phyloP scores from a whole-genome alignment of 2,113 vertebrate genomes.

The Myotis davidii region DNA sequence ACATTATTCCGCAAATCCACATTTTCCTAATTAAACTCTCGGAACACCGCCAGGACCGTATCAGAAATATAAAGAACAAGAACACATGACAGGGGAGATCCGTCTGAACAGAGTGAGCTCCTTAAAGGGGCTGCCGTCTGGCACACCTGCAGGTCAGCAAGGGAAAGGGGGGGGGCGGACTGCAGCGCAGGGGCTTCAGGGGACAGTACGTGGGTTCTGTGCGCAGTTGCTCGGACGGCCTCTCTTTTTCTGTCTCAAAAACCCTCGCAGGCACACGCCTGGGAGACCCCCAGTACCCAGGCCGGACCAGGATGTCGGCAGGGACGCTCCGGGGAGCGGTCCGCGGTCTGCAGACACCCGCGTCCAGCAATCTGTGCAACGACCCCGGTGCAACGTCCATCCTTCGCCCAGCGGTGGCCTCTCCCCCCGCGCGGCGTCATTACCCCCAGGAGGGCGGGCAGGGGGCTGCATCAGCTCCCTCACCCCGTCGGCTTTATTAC shows the following conservation, averaged over 20 bases:
- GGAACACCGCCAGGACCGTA: not conserved
- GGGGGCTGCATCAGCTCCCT: not conserved
- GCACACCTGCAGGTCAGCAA: not conserved
- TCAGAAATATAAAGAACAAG: not conserved
- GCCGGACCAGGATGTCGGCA: not conserved
- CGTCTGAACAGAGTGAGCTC: not conserved
- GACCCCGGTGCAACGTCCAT: accelerated
- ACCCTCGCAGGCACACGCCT: not conserved
- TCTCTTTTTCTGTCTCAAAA: not conserved
- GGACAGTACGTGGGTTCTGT: accelerated
- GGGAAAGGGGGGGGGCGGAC: too few species aligned
- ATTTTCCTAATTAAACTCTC: not conserved
- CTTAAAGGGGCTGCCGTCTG: not conserved
- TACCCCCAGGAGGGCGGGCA: not conserved
- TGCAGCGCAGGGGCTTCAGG: not conserved
- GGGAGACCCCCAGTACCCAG: not conserved
- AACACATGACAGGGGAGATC: not conserved
- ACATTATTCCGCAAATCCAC: not conserved
- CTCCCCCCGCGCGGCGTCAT: not conserved
- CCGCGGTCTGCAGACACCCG: not conserved
- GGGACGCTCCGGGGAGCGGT: not conserved
- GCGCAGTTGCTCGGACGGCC: not conserved
- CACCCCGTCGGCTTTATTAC: not conserved
- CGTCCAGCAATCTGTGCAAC: not conserved
- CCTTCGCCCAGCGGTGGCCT: not conserved